Evolutionary conservation across 2,797 vertebrate species (phyloP).

Genomic region (Tinamus major): DNA sequence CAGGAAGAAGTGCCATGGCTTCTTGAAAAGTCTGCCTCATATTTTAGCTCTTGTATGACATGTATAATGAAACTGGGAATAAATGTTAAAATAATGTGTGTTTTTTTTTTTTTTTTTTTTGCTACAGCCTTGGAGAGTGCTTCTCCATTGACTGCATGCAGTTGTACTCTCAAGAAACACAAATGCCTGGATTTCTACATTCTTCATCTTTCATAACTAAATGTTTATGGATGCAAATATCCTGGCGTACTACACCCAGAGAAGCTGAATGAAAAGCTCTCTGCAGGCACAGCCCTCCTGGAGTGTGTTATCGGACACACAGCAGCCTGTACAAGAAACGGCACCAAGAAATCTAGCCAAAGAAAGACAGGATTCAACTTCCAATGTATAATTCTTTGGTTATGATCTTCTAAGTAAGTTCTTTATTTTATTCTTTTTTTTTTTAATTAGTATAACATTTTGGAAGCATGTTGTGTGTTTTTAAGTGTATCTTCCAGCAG

Average conservation of each 20-base stretch:
- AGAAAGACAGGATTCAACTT: constrained; percentile 1
- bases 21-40: constrained; percentile 26
- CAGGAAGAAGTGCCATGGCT: constrained; percentile 45
- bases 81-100: constrained; percentile 10
- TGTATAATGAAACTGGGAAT: constrained; percentile 52
- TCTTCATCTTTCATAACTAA: constrained; percentile 38
- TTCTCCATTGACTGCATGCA: constrained; percentile 28
- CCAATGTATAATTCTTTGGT: constrained; percentile 49
- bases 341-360: not conserved
- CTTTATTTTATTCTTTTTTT: not conserved
- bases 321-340: constrained; percentile 41
- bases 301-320: constrained; percentile 54
- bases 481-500: constrained; percentile 38
- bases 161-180: constrained; percentile 20
- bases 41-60: constrained; percentile 25
- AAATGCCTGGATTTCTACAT: constrained; percentile 35
- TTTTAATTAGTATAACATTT: constrained; percentile 62
- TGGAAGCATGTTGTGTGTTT: constrained; percentile 52
- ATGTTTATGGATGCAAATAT: not conserved
- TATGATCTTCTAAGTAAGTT: not conserved
- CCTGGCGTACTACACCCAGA: not conserved
- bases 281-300: constrained; percentile 23
- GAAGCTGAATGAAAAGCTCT: constrained; percentile 35
- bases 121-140: constrained; percentile 14
- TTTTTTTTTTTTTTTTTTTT: not conserved